Evolutionary conservation across 37 sponge, comb jelly and placozoan species (phyloP).

Genomic region (Aplysina aerophoba): DNA sequence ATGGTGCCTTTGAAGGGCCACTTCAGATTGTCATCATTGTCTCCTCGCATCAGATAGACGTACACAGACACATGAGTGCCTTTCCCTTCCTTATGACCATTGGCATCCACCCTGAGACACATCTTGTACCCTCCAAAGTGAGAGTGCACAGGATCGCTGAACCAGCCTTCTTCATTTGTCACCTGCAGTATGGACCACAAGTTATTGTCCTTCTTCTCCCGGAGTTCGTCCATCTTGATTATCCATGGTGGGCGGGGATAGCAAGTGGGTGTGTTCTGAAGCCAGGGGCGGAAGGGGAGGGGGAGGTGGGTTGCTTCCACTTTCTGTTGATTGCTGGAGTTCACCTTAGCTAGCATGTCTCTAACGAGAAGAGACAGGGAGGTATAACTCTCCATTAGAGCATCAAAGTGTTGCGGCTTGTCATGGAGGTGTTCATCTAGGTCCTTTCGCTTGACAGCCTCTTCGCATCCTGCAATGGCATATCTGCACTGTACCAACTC

Average conservation of each 20-base stretch:
- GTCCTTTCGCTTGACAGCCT: not conserved
- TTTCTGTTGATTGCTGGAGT: no score
- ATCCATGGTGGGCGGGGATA: slow-evolving; percentile 13
- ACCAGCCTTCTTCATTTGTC: slow-evolving; percentile 32
- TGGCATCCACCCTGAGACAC: slow-evolving; percentile 45
- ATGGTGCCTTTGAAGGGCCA: slow-evolving; percentile 47
- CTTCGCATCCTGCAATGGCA: not conserved
- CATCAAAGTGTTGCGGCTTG: not conserved
- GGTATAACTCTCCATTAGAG: not conserved
- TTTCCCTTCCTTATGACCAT: slow-evolving; percentile 37
- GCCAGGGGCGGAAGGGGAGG: slow-evolving; percentile 16
- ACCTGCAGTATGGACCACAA: no score
- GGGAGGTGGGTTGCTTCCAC: not conserved
- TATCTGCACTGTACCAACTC: not conserved
- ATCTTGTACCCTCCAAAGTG: slow-evolving; percentile 45
- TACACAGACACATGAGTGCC: slow-evolving; percentile 53
- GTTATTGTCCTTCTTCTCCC: not conserved
- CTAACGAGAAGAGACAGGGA: not conserved
- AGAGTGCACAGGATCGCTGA: slow-evolving; percentile 36
- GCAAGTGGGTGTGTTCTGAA: not conserved
- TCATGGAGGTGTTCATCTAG: slow-evolving; percentile 1
- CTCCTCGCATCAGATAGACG: slow-evolving; percentile 38
- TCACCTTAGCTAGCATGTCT: not conserved
- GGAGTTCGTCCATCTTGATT: not conserved
- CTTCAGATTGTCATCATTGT: slow-evolving; percentile 33